Evolutionary conservation across 2,888 invertebrate species (phyloP), one percentile per base, ranked within the genome.

Genomic region (Adelognathus sp.): DNA sequence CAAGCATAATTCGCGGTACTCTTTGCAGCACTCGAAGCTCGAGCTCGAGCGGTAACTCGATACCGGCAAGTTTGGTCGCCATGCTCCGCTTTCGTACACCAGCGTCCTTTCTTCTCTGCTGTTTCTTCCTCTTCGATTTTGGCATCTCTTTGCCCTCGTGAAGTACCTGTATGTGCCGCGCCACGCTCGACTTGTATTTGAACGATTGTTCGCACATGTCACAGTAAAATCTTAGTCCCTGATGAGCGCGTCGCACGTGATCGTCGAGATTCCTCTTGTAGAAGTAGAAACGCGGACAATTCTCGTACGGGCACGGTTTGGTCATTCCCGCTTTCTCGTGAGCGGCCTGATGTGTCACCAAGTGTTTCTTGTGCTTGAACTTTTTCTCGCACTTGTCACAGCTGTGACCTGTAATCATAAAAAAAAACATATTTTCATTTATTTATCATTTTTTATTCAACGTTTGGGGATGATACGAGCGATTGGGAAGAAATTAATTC

Each of bases 321-420:
- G 39, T 67, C 3, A 60, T 18, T 0, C 36, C 50, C 16, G 54
- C 14, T 4, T 52, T 72, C 2, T 7, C 36, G 64, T 79, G 79
- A 27, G 39, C n/a, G 0, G 14, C 6, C 4, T 36, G 14, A 33
- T 79, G 79, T 6, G 2, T 2, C 1, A 1, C 5, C 36, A 79
- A 52, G 7, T 67, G 76, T 2, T 50, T 31, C n/a, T 67, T 75
- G 33, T 18, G 21, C 21, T 58, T 75, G 63, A 79, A 79, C 36
- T 18, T 50, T 11, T 79, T 79, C 50, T 72, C 61, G 63, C 79
- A 79, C n/a, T 76, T 58, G 36, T 52, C 16, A 52, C 79, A 79
- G 9, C 41, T 31, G 33, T 56, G 60, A 52, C 39, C 79, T 79
- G 66, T 1, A 60, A 72, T 7, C 9, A 64, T 24, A 46, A 2